Conservation (phyloP, 2,888 invertebrate species). For the Hemithea aestivaria region DNA sequence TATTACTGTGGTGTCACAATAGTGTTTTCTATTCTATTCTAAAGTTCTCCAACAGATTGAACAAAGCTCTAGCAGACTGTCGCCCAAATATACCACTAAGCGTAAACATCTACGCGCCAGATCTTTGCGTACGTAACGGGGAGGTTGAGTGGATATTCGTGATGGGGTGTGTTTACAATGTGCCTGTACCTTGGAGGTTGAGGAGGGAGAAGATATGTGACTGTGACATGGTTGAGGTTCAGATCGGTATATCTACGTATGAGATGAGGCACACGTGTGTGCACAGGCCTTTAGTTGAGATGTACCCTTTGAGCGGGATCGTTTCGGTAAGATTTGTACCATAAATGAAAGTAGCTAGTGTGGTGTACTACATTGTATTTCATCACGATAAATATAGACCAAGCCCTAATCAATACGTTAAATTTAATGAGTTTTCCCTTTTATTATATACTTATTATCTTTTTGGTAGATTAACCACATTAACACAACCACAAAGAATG, state of each 20-base stretch:
- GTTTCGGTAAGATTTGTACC: constrained; percentile 45
- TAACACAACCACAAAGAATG: too few relatives aligned
- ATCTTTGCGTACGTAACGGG: constrained; percentile 51
- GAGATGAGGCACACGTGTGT: constrained; percentile 62
- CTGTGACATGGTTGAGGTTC: constrained; percentile 62
- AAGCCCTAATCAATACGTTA: too few relatives aligned
- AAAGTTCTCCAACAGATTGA: constrained; percentile 50
- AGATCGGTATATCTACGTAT: constrained; percentile 60
- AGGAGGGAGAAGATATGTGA: constrained; percentile 66
- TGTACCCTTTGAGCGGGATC: constrained; percentile 53
- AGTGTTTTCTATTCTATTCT: too few relatives aligned
- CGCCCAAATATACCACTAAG: constrained; percentile 53
- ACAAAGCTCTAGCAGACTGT: constrained; percentile 55
- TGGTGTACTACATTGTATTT: too few relatives aligned
- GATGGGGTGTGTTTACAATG: constrained; percentile 54
- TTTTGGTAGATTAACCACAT: too few relatives aligned
- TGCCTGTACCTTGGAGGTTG: constrained; percentile 56
- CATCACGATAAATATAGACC: too few relatives aligned
- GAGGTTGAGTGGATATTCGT: constrained; percentile 58
- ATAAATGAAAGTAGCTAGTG: too few relatives aligned
- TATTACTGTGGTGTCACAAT: too few relatives aligned
- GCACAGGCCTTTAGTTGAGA: constrained; percentile 55
- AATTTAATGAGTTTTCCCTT: too few relatives aligned
- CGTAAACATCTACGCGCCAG: constrained; percentile 61
- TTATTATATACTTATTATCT: background rate